Percentiles rank a stretch among this genome's conserved stretches.
Conservation (phyloP, 2,797 vertebrate genomes). For the Meda fulgida region DNA sequence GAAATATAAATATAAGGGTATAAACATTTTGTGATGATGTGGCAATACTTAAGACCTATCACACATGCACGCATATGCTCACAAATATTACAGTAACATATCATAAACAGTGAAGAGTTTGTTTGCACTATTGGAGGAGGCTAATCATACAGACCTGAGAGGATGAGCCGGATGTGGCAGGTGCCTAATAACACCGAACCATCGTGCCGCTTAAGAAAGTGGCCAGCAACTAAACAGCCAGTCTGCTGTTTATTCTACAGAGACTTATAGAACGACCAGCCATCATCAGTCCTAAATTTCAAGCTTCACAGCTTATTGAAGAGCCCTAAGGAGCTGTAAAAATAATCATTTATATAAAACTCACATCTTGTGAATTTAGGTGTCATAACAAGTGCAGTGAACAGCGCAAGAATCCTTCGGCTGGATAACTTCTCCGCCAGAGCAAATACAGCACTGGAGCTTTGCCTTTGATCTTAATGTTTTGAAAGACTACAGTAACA, state of each 20-base stretch:
- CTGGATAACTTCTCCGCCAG: slow-evolving; percentile 41
- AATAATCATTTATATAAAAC: slow-evolving; percentile 58
- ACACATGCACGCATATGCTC: background rate
- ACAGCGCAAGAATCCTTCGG: slow-evolving; percentile 48
- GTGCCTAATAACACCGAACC: slow-evolving; percentile 52
- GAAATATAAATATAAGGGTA: slow-evolving; percentile 21
- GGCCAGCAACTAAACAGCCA: slow-evolving; percentile 42
- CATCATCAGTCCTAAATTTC: slow-evolving; percentile 46
- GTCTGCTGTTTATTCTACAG: slow-evolving; percentile 48
- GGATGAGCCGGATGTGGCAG: slow-evolving; percentile 22
- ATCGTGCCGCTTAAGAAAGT: slow-evolving; percentile 39
- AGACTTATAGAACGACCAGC: slow-evolving; percentile 42
- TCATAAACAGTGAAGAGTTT: slow-evolving; percentile 40
- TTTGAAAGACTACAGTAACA: slow-evolving; percentile 30
- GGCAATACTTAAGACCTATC: slow-evolving; percentile 22
- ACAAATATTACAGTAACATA: slow-evolving; percentile 31
- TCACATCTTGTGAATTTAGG: slow-evolving; percentile 46
- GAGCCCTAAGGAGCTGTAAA: slow-evolving; percentile 43
- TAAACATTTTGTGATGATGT: slow-evolving; percentile 16
- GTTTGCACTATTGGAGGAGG: slow-evolving; percentile 29
- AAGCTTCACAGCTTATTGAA: slow-evolving; percentile 48
- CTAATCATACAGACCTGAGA: slow-evolving; percentile 28
- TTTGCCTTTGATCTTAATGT: slow-evolving; percentile 42
- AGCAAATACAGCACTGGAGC: slow-evolving; percentile 33
- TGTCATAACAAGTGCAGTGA: slow-evolving; percentile 51